Conservation (phyloP, 1,140 invertebrate genomes). For the Theocolax elegans region DNA sequence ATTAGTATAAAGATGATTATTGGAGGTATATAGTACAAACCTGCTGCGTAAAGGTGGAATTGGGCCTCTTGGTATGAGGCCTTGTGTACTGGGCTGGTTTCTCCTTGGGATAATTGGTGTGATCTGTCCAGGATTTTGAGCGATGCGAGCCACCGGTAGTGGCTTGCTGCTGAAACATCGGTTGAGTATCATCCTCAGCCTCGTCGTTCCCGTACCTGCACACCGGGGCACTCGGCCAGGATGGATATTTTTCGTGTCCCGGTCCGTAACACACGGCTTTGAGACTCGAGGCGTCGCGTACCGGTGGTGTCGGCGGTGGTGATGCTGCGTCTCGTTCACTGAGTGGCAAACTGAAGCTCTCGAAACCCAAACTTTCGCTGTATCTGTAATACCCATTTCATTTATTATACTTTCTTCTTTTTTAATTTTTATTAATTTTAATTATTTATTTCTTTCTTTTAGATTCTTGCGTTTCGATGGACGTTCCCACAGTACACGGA, state of each 20-base stretch:
- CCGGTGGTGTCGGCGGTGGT: conserved; percentile 72
- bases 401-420: not conserved
- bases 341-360: conserved; percentile 64
- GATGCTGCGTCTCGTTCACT: conserved; percentile 64
- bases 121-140: conserved; percentile 80
- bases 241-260: conserved; percentile 84
- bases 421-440: not conserved
- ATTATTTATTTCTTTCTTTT: too few species aligned
- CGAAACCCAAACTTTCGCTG: conserved; percentile 65
- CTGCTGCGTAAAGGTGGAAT: conserved; percentile 75
- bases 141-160: conserved; percentile 69
- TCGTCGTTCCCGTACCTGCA: conserved; percentile 49
- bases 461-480: too few species aligned
- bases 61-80: conserved; percentile 75
- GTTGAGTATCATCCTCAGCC: conserved; percentile 59
- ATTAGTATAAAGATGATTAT: too few species aligned
- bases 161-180: conserved; percentile 1
- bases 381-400: conserved; percentile 49
- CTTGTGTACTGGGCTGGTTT: conserved; percentile 74
- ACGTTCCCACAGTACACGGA: too few species aligned
- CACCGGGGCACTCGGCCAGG: conserved; percentile 74
- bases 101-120: conserved; percentile 81
- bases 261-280: conserved; percentile 77
- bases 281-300: conserved; percentile 77
- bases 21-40: too few species aligned